phyloP scores from a whole-genome alignment of 2,113 vertebrate genomes.

The Pantherophis guttatus region DNA sequence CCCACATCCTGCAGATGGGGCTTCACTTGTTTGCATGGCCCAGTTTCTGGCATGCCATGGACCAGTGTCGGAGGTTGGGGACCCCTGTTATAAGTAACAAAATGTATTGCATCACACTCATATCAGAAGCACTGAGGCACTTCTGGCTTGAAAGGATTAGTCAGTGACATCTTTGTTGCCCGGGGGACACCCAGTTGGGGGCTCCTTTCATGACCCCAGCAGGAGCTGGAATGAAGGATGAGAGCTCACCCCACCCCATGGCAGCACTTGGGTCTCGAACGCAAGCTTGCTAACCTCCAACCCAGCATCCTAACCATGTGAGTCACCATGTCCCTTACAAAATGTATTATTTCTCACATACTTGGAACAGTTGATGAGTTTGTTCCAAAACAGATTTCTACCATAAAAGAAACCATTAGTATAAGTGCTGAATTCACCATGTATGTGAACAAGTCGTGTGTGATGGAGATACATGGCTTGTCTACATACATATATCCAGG shows the following conservation, averaged over 20 bases:
- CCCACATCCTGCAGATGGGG: too few relatives aligned
- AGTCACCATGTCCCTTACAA: background rate
- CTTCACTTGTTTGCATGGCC: too few relatives aligned
- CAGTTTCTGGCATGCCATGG: too few relatives aligned
- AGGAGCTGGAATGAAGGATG: background rate
- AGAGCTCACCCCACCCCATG: background rate
- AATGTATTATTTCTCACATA: background rate
- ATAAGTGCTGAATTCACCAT: background rate
- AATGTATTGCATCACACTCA: background rate
- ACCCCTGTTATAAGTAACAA: background rate
- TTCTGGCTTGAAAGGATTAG: background rate
- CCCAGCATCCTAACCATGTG: background rate
- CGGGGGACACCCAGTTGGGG: background rate
- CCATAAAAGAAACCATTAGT: background rate
- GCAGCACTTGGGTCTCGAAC: background rate
- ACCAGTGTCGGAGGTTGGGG: too few relatives aligned
- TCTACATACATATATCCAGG: background rate
- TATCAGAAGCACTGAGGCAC: background rate
- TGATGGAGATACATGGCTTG: background rate
- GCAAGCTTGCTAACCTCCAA: background rate
- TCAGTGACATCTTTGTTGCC: background rate
- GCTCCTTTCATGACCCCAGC: background rate
- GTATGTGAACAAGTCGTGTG: background rate
- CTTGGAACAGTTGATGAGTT: background rate
- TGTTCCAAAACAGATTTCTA: background rate